These are phyloP conservation scores for Varanus komodoensis DNA, from an alignment of 2,113 vertebrate species.

Conservation along the genomic window DNA sequence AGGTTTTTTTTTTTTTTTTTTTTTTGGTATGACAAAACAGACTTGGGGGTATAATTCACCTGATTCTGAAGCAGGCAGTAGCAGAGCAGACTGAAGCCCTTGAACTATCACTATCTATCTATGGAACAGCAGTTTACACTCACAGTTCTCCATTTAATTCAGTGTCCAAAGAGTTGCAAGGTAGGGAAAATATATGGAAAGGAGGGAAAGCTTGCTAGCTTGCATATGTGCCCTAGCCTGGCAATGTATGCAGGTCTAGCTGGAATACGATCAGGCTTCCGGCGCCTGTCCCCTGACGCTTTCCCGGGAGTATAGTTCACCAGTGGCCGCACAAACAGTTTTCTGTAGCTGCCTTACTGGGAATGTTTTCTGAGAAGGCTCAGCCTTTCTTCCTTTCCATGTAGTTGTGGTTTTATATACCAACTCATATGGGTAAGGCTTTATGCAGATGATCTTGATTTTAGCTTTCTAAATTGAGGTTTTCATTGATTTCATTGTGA, in stretches of 20 bases:
- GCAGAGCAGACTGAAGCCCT: not conserved
- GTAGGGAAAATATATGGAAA: not conserved
- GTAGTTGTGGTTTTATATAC: not conserved
- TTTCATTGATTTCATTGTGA: not conserved
- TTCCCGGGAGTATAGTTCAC: not conserved
- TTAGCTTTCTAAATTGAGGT: not conserved
- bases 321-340: not conserved
- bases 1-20: not conserved
- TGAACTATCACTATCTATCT: not conserved
- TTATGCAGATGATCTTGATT: not conserved
- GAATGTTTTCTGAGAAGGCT: not conserved
- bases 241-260: not conserved
- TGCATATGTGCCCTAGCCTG: not conserved
- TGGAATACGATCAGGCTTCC: not conserved
- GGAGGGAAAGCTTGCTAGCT: not conserved
- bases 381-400: not conserved
- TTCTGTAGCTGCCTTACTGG: not conserved
- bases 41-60: not conserved
- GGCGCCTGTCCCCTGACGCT: not conserved
- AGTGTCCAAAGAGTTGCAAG: not conserved
- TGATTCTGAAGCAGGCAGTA: not conserved
- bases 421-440: not conserved
- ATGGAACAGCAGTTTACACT: not conserved
- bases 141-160: not conserved
- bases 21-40: slow-evolving; percentile 25